Evolutionary conservation across 2,888 invertebrate genomes (phyloP), one percentile per base, ranked within the genome.

Genomic region (Pollenia angustigena): DNA sequence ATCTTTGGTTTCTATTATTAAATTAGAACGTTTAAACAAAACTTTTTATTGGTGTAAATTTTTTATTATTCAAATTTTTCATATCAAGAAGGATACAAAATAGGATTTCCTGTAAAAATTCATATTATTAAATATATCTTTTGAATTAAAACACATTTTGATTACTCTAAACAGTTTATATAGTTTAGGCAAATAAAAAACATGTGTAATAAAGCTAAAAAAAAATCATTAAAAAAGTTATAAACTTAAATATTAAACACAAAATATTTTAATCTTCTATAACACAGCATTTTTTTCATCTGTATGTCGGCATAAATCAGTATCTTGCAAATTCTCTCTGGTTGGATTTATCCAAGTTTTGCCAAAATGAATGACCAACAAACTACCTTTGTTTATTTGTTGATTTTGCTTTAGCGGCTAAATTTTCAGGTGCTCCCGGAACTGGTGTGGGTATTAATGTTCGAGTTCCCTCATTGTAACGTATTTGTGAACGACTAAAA

Each of bases 381-480:
- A 76, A 78, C 85, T 87, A 88, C 54, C 87, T 88, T 54, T 79
- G 86, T 62, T 83, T 75, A 66, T 42, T 80, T 10, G 78, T 46
- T 44, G 44, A 58, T 42, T 80, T 80, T 54, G 62, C 12, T 62
- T 81, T 78, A 66, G 80, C 40, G 8, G 42, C 10, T 48, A 71
- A 40, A 50, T 18, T 62, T 74, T 62, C n/a, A 1, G 69, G 68
- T 40, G 87, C 69, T n/a, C 69, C 80, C 2, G 85, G 75, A 60
- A 84, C 76, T n/a, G 60, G 46, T 54, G 85, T 82, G 12, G 88
- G 86, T 82, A 87, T 74, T 44, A 88, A 66, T 54, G 81, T 87
- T 72, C 87, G 75, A 48, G 80, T 85, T 23, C 82, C 64, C 23
- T 81, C 83, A 69, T 80, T 68, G 79, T 85, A 78, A 48, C 84